Base-by-base conservation (phyloP, 2,888 invertebrate species). In the Stenodema calcarata region DNA sequence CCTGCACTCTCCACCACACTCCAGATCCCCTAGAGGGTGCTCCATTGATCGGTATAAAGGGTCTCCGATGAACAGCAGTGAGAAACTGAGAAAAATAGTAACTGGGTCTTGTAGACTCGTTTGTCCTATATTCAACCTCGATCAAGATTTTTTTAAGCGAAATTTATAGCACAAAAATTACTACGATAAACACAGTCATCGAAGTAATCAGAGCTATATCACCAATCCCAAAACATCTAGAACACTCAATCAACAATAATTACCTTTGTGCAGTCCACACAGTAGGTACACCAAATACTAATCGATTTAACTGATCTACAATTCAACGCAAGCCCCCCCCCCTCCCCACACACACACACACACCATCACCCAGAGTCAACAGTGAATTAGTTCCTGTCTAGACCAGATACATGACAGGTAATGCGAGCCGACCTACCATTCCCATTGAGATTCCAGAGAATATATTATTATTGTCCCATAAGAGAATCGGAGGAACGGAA, bases 371-470 rank as follows among this genome's bases (percentile, higher is more conserved):
- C 3, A n/a, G 35, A 73, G 73, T 73, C 73, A 73, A 73, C 28
- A 73, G 14, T 73, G 73, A 73, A 30, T 35, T 73, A 73, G 73
- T 35, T 35, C 73, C 73, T 16, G 73, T 73, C 41, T 73, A 41
- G 73, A 41, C 73, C 73, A 73, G 30, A 73, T 18, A 73, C 73
- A 30, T 73, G 73, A 73, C 35, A 73, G 35, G 73, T 41, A 73
- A 73, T 41, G 73, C 35, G 27, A 62, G 18, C 62, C 23, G 62
- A 16, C 73, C 73, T 30, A n/a, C 27, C 78, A 44, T n/a, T 12
- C 30, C 54, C 18, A 80, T 54, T 80, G 28, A 54, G 30, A 54
- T 80, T 54, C 50, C 4, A 80, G 50, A 47, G 80, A 80, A 47
- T 54, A 50, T 54, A 80, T 54, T 50, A 80, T 54, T 50, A 50